Base-by-base conservation (phyloP, 1,140 invertebrate genomes). In the Bombus picipes region DNA sequence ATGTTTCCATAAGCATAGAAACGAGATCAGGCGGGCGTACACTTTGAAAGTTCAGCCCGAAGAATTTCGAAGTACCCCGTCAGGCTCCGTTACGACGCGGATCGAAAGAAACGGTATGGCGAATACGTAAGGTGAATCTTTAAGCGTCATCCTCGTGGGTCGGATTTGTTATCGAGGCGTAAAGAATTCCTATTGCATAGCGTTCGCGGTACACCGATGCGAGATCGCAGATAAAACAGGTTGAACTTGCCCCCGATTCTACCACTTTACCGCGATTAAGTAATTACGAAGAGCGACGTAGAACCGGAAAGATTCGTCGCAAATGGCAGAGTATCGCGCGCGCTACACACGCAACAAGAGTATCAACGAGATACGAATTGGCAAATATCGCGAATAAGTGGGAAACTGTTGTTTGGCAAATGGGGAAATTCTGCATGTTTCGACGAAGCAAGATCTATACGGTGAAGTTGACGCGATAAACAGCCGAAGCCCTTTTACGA, bases 71-170 rank as follows among this genome's bases (percentile, higher is more conserved):
- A 22, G 47, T 18, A 39, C 47, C 37, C 34, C 22, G 72, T 80
- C 34, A 25, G 34, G 32, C 13, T 57, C 72, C 81, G 81, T 83
- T 83, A 68, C 43, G 2, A n/a, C 70, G 28, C 13, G 80, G n/a
- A 57, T 83, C 59, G 62, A 83, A 77, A 15, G 74, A 15, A 76
- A 83, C 81, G 59, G 73, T 76, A 76, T 76, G 81, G n/a, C n/a
- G 73, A 68, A 77, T 83, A 83, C 81, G 81, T 77, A 83, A 28
- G 10, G 10, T 77, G 81, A 83, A 83, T 77, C 39, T 77, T 68
- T 66, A 83, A 76, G 9, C 73, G 34, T 10, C 28, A 9, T 68
- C 28, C 32, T 39, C n/a, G 59, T 8, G 12, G n/a, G 3, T 37
- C 41, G 41, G 34, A 28, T 25, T 37, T 2, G 25, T 47, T 79